Conservation (phyloP, 2,113 vertebrate genomes). For the Planiliza haematocheilus region DNA sequence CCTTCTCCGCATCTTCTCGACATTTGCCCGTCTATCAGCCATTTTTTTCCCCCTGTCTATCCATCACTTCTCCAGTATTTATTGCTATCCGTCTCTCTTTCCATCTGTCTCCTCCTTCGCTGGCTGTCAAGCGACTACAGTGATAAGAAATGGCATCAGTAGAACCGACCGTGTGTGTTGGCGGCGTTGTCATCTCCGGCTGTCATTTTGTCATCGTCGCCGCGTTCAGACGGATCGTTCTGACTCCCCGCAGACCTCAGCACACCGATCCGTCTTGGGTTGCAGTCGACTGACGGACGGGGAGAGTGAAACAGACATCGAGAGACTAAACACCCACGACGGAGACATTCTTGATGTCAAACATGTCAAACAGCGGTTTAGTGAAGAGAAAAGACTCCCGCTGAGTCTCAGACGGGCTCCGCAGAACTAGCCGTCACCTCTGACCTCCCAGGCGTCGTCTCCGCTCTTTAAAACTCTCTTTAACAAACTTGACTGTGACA, state of each 20-base stretch:
- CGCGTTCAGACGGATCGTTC: constrained; percentile 23
- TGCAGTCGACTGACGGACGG: constrained; percentile 21
- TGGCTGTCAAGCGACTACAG: constrained; percentile 36
- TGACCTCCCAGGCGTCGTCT: constrained; percentile 14
- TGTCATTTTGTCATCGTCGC: constrained; percentile 47
- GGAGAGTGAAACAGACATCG: constrained; percentile 2
- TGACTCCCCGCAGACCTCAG: constrained; percentile 13
- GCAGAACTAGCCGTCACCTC: too few species aligned
- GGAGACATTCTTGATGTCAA: constrained; percentile 44
- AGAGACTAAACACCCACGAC: constrained; percentile 23
- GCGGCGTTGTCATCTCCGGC: constrained; percentile 21
- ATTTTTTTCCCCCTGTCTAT: constrained; percentile 22
- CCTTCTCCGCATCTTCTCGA: neutral
- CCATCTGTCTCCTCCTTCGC: constrained; percentile 38
- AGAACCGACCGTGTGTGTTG: constrained; percentile 12
- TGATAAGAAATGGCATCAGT: constrained; percentile 60
- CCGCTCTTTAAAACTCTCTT: neutral
- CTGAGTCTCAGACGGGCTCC: constrained; percentile 23
- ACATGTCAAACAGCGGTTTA: constrained; percentile 29
- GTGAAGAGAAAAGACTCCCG: constrained; percentile 6
- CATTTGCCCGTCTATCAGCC: constrained; percentile 23
- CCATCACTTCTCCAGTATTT: constrained; percentile 26
- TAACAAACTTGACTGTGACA: constrained; percentile 10
- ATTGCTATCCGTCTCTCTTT: constrained; percentile 25
- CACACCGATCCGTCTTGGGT: constrained; percentile 10